Evolutionary conservation across 2,888 invertebrate genomes (phyloP), one percentile per base, ranked within the genome.

Genomic region (Asteroscopus sphinx): DNA sequence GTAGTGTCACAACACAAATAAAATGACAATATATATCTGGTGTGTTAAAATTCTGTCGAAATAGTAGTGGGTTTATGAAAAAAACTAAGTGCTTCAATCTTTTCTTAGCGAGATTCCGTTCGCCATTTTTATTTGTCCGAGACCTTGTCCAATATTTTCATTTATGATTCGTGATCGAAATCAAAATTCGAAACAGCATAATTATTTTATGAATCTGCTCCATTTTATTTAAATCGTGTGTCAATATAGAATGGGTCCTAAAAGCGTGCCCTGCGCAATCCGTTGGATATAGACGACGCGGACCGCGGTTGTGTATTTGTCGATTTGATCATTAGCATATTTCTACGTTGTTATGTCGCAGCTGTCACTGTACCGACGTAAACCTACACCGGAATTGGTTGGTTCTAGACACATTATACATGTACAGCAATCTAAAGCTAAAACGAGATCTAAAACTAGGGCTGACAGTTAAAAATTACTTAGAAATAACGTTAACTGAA

Each of bases 281-380:
- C 55, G 15, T 52, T 53, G 33, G 17, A 15, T 55, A 47, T 48
- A 32, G 41, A 15, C 36, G 21, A 13, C 16, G 46, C 36, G 17
- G 52, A 15, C 33, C 39, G 46, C 15, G 21, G 40, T 41, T 7
- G 37, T 54, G 53, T 68, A 47, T 68, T 59, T 47, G 57, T 49
- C 51, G 63, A 76, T 72, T 60, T 57, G 69, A 39, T 46, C 57
- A 69, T 72, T 73, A 56, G 59, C 71, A 74, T 74, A 73, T 66
- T 73, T 56, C 65, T 53, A 42, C 49, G 46, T 42, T 55, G 51
- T 54, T 62, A 36, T 40, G 58, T 63, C 54, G 58, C 76, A 69
- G 77, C 71, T 76, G 76, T 63, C 60, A 54, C 63, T 36, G 35
- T 54, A 36, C 52, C 42, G 17, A 42, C 33, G 32, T 39, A 17